Base-by-base conservation (phyloP, 2,888 invertebrate genomes). In the Chrysolina americana region DNA sequence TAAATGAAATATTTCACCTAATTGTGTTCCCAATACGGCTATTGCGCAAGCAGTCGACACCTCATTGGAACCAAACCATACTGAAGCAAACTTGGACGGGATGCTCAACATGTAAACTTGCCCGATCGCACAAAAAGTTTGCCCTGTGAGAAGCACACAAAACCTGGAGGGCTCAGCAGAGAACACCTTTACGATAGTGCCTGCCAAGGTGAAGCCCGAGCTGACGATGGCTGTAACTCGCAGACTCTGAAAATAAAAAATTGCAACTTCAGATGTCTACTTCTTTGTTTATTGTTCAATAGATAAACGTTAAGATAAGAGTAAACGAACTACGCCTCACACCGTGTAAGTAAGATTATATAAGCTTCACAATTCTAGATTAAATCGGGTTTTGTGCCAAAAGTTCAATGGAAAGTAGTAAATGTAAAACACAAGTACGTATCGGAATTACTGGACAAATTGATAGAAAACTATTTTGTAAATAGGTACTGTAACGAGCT, bases 21-120 rank as follows among this genome's bases (percentile, higher is more conserved):
- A 73, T 93, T 98, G 98, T 88, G 98, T 98, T 19, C 98, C 98
- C 86, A 98, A 98, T n/a, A 98, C 97, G 0, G 98, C 98, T 77
- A 98, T 92, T 82, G 98, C 96, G 89, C 97, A 97, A 0, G 98
- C 98, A 0, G 96, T 84, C 8, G 97, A 97, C 6, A 98, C 97
- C 89, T 98, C 96, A 84, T 96, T 93, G 0, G 96, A 93, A 0
- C 98, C 98, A 87, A 98, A 98, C 98, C 98, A 85, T 17, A 92
- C 90, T 0, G 94, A 93, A 0, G 94, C 93, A 72, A 94, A 84
- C 56, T 89, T 89, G 0, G 94, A 91, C 0, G 94, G 94, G 56
- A 94, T 89, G 21, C 91, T 92, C 41, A 93, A 87, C 76, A 93
- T 89, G 80, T 93, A 91, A n/a, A 93, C 90, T 86, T 94, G 92